Evolutionary conservation across 2,797 vertebrate genomes (phyloP).

Genomic region (Clarias pachynema): DNA sequence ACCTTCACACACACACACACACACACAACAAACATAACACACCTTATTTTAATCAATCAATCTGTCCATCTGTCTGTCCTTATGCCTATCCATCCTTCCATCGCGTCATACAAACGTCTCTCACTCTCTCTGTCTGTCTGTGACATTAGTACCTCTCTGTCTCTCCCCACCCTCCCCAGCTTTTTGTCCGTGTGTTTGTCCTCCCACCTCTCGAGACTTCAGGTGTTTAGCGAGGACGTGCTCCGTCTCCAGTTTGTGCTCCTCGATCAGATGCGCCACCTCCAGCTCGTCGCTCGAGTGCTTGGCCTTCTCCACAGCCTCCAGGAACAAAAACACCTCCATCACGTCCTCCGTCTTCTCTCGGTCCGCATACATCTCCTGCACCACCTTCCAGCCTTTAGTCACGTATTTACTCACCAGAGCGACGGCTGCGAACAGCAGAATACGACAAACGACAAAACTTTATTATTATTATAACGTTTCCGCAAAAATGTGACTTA

Average conservation of each 20-base stretch:
- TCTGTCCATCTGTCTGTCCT: not conserved
- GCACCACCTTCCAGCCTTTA: constrained; percentile 93
- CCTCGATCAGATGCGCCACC: constrained; percentile 88
- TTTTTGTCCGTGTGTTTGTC: too few species aligned
- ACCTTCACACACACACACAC: constrained; percentile 75
- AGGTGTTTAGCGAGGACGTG: constrained; percentile 89
- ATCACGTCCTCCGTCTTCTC: constrained; percentile 82
- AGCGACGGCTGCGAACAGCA: constrained; percentile 79
- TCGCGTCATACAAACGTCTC: too few species aligned
- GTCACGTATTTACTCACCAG: constrained; percentile 91
- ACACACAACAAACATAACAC: not conserved
- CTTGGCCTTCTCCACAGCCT: constrained; percentile 90
- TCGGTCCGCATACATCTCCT: constrained; percentile 81
- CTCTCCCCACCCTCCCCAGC: not conserved
- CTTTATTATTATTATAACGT: not conserved
- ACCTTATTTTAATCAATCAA: not conserved
- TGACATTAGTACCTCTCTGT: not conserved
- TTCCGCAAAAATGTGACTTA: not conserved
- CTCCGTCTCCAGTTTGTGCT: constrained; percentile 85
- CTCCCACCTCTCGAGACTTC: constrained; percentile 85
- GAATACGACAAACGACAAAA: constrained; percentile 28
- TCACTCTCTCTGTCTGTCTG: too few species aligned
- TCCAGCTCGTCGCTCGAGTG: constrained; percentile 87
- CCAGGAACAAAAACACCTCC: constrained; percentile 85
- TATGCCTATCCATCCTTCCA: not conserved